A percentile compares a stretch with the other conserved stretches of the same genome.
Evolutionary conservation across 2,888 invertebrate species (phyloP).

Genomic region (Philopedon plagiatum): DNA sequence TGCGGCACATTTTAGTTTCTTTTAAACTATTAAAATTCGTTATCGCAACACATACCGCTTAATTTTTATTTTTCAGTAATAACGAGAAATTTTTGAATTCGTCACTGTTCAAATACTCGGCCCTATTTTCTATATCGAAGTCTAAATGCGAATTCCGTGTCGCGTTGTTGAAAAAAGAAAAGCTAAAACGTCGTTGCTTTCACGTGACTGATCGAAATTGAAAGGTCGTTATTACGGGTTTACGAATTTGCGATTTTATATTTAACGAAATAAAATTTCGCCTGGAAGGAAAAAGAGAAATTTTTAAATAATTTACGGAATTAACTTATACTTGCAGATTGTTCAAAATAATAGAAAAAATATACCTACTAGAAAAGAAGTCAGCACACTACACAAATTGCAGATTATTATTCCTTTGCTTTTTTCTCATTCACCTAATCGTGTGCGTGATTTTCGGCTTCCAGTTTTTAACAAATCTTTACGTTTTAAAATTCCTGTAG

Average conservation of each 20-base stretch:
- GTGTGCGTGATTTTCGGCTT: no score
- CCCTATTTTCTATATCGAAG: constrained; percentile 29
- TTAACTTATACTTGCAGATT: no score
- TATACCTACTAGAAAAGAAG: no score
- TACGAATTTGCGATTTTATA: constrained; percentile 1
- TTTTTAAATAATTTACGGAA: background rate
- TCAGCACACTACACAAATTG: no score
- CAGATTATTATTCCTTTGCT: no score
- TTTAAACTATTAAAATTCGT: no score
- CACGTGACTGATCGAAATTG: constrained; percentile 30
- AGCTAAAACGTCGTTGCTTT: constrained; percentile 33
- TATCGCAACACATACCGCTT: background rate
- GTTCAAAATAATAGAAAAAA: no score
- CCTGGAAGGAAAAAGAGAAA: background rate
- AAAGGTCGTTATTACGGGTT: constrained; percentile 17
- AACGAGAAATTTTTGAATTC: background rate
- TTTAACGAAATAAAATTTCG: background rate
- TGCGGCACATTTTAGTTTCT: no score
- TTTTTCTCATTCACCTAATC: no score
- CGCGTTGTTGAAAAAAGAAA: constrained; percentile 24
- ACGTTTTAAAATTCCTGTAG: no score
- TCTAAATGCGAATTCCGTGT: constrained; percentile 37
- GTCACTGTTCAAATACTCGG: constrained; percentile 21
- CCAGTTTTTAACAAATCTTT: no score
- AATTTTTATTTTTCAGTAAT: background rate